phyloP scores from a whole-genome alignment of 1,140 invertebrate genomes.

The Zaprionus taronus region DNA sequence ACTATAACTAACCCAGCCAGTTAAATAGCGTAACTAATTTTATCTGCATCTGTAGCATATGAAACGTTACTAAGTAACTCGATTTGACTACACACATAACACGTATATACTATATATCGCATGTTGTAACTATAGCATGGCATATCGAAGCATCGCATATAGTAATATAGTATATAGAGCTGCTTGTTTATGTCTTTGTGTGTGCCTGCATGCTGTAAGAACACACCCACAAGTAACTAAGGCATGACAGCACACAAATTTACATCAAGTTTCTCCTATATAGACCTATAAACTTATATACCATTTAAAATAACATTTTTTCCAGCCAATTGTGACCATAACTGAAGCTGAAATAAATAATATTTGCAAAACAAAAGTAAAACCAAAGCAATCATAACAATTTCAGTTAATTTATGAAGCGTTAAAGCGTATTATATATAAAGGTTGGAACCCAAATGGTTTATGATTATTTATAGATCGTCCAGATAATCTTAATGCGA shows the following conservation, averaged over 20 bases:
- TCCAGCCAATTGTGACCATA: conserved; percentile 48
- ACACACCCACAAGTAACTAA: conserved; percentile 18
- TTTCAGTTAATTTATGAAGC: conserved; percentile 51
- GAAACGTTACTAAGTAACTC: conserved; percentile 20
- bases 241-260: conserved; percentile 27
- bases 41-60: not conserved
- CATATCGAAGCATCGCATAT: not conserved
- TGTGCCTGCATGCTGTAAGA: conserved; percentile 4
- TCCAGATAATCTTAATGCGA: conserved; percentile 68
- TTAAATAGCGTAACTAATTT: conserved; percentile 22
- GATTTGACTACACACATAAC: not conserved
- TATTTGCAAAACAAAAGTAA: not conserved
- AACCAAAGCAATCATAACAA: conserved; percentile 5
- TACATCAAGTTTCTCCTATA: conserved; percentile 20
- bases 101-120: not conserved
- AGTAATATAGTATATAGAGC: conserved; percentile 19
- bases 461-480: conserved; percentile 50
- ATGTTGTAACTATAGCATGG: conserved; percentile 10
- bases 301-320: conserved; percentile 16
- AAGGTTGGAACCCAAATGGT: conserved; percentile 16
- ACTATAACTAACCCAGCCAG: not conserved
- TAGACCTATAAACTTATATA: conserved; percentile 19
- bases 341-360: conserved; percentile 16
- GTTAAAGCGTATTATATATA: conserved; percentile 33
- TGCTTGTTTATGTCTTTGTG: not conserved